Conservation (phyloP, 2,113 vertebrate species). For the Xiphophorus maculatus region DNA sequence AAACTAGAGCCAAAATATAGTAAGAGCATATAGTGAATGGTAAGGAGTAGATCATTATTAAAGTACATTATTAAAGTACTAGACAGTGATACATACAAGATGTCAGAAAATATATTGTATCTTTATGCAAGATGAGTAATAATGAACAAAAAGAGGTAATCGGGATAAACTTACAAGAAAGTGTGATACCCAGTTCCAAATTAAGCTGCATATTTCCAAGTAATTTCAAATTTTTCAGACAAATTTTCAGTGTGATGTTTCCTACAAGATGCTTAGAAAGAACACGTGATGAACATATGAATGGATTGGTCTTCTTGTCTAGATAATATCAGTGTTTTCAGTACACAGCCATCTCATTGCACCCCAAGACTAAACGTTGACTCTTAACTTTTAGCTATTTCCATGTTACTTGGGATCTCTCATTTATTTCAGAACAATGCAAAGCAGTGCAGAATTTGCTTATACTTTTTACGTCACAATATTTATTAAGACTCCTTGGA, state of each 20-base stretch:
- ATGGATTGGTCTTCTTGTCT: background rate
- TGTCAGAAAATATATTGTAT: background rate
- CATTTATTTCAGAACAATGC: no score
- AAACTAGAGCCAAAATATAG: background rate
- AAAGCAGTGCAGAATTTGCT: no score
- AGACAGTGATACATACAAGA: background rate
- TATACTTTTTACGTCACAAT: no score
- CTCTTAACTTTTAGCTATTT: no score
- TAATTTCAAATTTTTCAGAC: background rate
- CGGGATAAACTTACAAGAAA: background rate
- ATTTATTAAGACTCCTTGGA: background rate
- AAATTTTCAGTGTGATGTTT: background rate
- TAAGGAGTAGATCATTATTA: background rate
- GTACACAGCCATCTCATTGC: background rate
- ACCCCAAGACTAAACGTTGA: no score
- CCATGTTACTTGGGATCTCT: no score
- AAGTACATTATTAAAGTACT: no score
- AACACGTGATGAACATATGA: background rate
- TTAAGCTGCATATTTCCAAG: background rate
- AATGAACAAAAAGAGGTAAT: background rate
- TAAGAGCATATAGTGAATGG: background rate
- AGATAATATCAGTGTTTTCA: background rate
- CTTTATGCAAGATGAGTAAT: background rate
- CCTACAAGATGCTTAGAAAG: background rate
- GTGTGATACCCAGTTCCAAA: background rate